Percentiles rank a stretch among this genome's conserved stretches.
These are phyloP conservation scores for Drosophila sucinea DNA, from an alignment of 1,140 invertebrate genomes.

Conservation along the genomic window DNA sequence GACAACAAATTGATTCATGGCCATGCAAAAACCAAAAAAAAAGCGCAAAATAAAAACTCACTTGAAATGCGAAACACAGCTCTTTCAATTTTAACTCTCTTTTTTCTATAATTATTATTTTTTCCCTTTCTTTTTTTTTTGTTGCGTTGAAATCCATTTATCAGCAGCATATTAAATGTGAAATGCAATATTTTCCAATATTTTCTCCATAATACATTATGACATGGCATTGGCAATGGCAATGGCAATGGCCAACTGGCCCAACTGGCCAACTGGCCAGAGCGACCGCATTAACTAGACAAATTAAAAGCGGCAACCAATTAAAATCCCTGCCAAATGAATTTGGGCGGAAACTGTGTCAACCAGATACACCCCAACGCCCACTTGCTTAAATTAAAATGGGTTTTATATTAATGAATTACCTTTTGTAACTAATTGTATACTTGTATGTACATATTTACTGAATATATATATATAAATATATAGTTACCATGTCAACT, in stretches of 20 bases:
- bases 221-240: slow-evolving; percentile 2
- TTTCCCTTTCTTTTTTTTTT: slow-evolving; percentile 6
- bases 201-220: slow-evolving; percentile 8
- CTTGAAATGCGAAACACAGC: slow-evolving; percentile 26
- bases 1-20: slow-evolving; percentile 7
- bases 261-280: slow-evolving; percentile 8
- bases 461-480: neutral
- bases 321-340: slow-evolving; percentile 55
- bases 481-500: neutral
- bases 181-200: slow-evolving; percentile 57
- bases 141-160: slow-evolving; percentile 57
- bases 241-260: neutral
- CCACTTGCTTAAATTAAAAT: neutral
- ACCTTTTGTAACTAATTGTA: neutral
- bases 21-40: slow-evolving; percentile 51
- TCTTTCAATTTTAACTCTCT: slow-evolving; percentile 52
- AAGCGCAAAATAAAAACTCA: slow-evolving; percentile 21
- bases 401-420: slow-evolving; percentile 2
- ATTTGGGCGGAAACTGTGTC: slow-evolving; percentile 37
- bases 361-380: neutral
- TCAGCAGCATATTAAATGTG: slow-evolving; percentile 47
- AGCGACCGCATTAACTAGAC: slow-evolving; percentile 31
- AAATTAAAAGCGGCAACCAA: slow-evolving; percentile 67
- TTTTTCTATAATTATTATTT: slow-evolving; percentile 49
- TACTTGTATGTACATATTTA: neutral